phyloP scores from a whole-genome alignment of 2,797 vertebrate species.

The Vespertilio murinus region DNA sequence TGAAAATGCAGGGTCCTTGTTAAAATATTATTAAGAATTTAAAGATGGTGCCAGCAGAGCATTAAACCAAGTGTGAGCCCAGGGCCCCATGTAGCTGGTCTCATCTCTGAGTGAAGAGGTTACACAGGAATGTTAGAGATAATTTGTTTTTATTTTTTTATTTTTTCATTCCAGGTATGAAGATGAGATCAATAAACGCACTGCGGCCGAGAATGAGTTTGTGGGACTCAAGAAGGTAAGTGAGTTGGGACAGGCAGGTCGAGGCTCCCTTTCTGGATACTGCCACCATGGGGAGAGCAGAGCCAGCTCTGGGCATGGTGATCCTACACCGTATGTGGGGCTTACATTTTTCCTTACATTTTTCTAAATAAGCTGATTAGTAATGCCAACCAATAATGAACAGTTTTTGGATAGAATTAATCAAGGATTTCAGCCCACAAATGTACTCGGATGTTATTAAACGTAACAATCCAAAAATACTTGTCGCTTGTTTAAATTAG shows the following conservation, averaged over 20 bases:
- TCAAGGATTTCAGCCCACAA: neutral
- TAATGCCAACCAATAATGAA: neutral
- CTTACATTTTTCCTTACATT: neutral
- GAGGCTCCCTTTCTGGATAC: neutral
- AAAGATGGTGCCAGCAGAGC: neutral
- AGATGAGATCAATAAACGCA: slow-evolving; percentile 91
- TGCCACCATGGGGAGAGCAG: neutral
- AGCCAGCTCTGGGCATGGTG: neutral
- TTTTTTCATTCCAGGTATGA: slow-evolving; percentile 82
- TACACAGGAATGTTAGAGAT: neutral
- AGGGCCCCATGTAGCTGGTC: neutral
- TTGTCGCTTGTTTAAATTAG: neutral
- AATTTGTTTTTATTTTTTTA: neutral
- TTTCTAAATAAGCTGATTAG: neutral
- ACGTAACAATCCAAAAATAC: neutral
- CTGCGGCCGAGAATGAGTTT: slow-evolving; percentile 90
- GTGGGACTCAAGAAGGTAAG: slow-evolving; percentile 91
- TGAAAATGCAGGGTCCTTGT: neutral
- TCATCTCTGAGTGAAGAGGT: neutral
- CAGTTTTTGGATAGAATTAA: neutral
- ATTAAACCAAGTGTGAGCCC: neutral
- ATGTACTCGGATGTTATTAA: neutral
- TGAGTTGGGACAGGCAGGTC: fast-evolving
- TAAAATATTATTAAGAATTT: neutral
- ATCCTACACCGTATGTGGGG: neutral